Conservation (phyloP, 2,113 vertebrate species). For the Pseudorectes ferrugineus region DNA sequence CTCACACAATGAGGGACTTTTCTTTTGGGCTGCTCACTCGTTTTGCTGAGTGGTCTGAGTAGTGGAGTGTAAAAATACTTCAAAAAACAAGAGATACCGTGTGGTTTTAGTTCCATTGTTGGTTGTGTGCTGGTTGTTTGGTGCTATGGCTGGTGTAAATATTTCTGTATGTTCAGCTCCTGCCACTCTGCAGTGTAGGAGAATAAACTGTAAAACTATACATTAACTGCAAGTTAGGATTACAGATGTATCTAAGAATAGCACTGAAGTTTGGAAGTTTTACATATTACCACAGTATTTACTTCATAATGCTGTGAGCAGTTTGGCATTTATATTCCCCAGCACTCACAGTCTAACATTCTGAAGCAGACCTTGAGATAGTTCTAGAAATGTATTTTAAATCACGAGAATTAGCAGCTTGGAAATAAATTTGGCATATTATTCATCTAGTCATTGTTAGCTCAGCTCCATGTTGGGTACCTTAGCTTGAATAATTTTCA, state of each 20-base stretch:
- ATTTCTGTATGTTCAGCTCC: background rate
- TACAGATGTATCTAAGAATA: background rate
- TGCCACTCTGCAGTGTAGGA: background rate
- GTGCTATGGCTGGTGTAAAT: background rate
- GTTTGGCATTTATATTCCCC: background rate
- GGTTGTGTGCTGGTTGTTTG: background rate
- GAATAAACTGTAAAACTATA: background rate
- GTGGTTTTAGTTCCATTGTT: background rate
- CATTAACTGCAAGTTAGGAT: background rate
- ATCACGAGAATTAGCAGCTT: background rate
- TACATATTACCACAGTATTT: background rate
- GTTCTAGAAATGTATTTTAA: background rate
- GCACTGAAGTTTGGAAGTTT: background rate
- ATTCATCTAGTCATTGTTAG: background rate
- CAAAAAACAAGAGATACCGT: background rate
- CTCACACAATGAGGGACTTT: slow-evolving; percentile 32
- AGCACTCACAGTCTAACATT: background rate
- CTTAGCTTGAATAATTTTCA: background rate
- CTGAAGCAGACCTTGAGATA: background rate
- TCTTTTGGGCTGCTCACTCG: background rate
- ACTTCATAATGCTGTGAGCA: background rate
- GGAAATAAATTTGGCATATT: background rate
- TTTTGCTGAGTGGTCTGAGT: background rate
- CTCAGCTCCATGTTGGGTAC: background rate
- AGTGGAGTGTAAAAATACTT: slow-evolving; percentile 24